Evolutionary conservation across 2,113 vertebrate species (phyloP).

Genomic region (Hemicordylus capensis): DNA sequence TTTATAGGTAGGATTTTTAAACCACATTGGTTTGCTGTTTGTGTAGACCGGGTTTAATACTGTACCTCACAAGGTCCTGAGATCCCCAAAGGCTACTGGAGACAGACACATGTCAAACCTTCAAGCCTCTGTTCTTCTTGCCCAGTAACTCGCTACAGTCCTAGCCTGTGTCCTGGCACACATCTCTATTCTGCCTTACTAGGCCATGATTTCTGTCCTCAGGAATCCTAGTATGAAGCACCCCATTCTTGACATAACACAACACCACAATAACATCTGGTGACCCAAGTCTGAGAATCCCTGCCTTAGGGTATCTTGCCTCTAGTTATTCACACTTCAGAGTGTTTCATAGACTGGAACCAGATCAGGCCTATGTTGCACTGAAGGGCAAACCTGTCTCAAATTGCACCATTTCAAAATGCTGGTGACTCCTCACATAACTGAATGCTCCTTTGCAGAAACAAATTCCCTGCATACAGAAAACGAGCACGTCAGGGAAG

Average conservation of each 20-base stretch:
- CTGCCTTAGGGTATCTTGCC: background rate
- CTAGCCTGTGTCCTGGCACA: background rate
- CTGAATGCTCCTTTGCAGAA: background rate
- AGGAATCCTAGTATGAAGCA: no score
- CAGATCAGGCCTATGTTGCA: background rate
- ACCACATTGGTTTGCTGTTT: no score
- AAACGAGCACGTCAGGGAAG: background rate
- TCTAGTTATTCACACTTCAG: background rate
- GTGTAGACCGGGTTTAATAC: no score
- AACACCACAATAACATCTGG: background rate
- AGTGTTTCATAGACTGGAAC: background rate
- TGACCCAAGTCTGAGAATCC: no score
- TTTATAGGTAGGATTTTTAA: no score
- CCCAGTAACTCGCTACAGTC: background rate
- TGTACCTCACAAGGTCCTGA: no score
- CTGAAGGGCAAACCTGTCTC: background rate
- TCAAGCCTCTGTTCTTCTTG: no score
- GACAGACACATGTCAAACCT: no score
- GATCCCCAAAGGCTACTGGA: no score
- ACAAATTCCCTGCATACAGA: background rate
- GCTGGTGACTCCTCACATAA: background rate
- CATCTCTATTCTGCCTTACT: background rate
- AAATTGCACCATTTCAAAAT: background rate
- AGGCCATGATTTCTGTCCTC: background rate
- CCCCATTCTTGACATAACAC: background rate